Percentiles rank a stretch among this genome's conserved stretches.
phyloP scores from a whole-genome alignment of 2,113 vertebrate species.

The Chroicocephalus ridibundus region DNA sequence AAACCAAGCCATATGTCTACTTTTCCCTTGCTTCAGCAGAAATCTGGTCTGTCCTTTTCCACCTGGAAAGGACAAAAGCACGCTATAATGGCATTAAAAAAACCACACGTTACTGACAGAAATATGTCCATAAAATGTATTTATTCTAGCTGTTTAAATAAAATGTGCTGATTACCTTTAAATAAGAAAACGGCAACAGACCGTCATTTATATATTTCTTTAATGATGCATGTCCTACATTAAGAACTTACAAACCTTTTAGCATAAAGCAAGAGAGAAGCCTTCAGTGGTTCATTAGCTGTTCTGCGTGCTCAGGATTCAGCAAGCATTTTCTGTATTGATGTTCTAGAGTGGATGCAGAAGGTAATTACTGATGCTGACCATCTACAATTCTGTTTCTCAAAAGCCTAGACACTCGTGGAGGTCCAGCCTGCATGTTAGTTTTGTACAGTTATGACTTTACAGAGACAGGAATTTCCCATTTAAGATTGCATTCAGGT shows the following conservation, averaged over 20 bases:
- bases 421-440: background rate
- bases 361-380: background rate
- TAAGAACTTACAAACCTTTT: background rate
- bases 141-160: background rate
- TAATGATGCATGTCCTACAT: background rate
- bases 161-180: background rate
- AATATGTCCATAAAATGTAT: background rate
- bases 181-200: background rate
- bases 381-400: background rate
- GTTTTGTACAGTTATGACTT: background rate
- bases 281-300: background rate
- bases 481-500: background rate
- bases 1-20: background rate
- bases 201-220: background rate
- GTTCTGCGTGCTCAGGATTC: background rate
- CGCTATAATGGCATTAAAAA: background rate
- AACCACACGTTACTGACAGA: background rate
- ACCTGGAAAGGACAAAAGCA: background rate
- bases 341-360: background rate
- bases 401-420: background rate
- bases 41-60: background rate
- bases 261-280: background rate
- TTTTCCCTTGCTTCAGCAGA: background rate
- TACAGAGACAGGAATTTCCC: background rate
- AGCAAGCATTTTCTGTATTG: background rate